Base-by-base conservation (phyloP, 1,140 invertebrate species). In the Pectinophora gossypiella region DNA sequence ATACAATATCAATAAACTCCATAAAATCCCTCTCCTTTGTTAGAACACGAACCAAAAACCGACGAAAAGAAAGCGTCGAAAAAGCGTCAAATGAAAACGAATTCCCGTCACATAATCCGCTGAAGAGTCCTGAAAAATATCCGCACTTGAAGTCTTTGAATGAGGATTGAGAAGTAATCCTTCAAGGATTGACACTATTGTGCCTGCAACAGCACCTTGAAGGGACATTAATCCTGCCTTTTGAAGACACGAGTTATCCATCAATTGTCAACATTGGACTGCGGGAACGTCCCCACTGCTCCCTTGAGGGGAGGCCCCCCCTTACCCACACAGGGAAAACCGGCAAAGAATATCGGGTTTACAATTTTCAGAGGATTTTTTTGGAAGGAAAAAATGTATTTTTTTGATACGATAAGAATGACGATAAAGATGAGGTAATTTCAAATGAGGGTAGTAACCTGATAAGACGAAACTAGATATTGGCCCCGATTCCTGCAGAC, bases 231-330 rank as follows among this genome's bases (percentile, higher is more conserved):
- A 86, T 86, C 81, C 78, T 81, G 79, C 74, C 80, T 86, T 79
- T 79, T 73, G 64, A 77, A 82, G 81, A 83, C 79, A 82, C 78
- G 80, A 79, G 78, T 84, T 77, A 85, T 86, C 83, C 83, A 86
- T 86, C 83, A 86, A 83, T 86, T 86, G 83, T 84, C 83, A 86
- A 84, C 83, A 83, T 77, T 75, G 76, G 79, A 81, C 76, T 75
- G 72, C 71, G 54, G 68, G 69, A 66, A 58, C 59, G 43, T 51
- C 68, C 72, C 62, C 52, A 21, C 59, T 51, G 55, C 54, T 58
- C 44, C 61, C 67, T 62, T 40, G 27, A 13, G 46, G 44, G 48
- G 44, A 62, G 46, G 51, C 47, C n/a, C 59, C 61, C 44, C 70
- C 65, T 52, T 47, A 72, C 75, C 45, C 74, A 73, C 72, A 73